A percentile compares a stretch with the other conserved stretches of the same genome.
phyloP scores from a whole-genome alignment of 1,140 invertebrate species.

The Bombus cullumanus region DNA sequence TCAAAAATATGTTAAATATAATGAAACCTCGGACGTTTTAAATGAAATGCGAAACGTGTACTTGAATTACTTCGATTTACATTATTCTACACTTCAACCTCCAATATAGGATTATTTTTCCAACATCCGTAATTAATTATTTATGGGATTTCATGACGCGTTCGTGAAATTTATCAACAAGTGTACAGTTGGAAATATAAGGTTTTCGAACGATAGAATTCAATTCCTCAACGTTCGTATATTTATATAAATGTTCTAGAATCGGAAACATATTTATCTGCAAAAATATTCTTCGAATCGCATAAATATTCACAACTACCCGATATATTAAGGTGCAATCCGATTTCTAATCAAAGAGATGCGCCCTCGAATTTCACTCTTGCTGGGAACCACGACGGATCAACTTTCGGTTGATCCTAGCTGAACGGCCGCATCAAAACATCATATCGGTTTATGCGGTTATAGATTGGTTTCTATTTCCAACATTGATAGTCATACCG shows the following conservation, averaged over 20 bases:
- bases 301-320: slow-evolving; percentile 2
- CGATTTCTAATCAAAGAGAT: slow-evolving; percentile 45
- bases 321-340: background rate
- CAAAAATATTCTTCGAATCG: background rate
- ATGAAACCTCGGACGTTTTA: background rate
- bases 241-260: background rate
- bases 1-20: slow-evolving; percentile 20
- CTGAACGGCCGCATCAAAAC: slow-evolving; percentile 25
- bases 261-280: background rate
- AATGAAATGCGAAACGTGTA: slow-evolving; percentile 7
- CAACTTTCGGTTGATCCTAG: slow-evolving; percentile 23
- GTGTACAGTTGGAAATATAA: no score
- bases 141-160: background rate
- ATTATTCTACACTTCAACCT: background rate
- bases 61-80: slow-evolving; percentile 7
- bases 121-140: background rate
- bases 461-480: slow-evolving; percentile 46
- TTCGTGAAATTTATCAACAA: background rate
- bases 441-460: slow-evolving; percentile 38
- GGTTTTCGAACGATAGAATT: no score
- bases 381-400: background rate
- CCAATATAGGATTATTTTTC: background rate
- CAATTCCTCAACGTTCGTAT: background rate
- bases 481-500: background rate
- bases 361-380: slow-evolving; percentile 3